Conservation (phyloP, 2,797 vertebrate genomes). For the Semotilus atromaculatus region DNA sequence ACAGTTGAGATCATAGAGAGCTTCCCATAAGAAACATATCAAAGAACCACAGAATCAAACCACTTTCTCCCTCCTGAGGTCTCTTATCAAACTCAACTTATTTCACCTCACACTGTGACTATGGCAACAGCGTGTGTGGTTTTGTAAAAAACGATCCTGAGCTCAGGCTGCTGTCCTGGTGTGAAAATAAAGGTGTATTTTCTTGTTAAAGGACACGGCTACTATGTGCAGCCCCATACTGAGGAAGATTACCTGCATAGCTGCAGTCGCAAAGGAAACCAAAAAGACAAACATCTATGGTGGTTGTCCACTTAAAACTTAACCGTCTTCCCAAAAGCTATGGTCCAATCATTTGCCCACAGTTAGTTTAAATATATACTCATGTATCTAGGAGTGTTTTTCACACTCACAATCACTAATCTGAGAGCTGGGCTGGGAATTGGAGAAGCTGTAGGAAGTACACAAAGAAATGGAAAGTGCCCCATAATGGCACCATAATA, state of each 20-base stretch:
- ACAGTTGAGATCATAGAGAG: background rate
- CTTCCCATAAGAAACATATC: background rate
- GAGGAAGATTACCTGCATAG: slow-evolving; percentile 1
- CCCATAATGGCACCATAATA: slow-evolving; percentile 38
- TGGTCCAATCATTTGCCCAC: background rate
- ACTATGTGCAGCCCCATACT: background rate
- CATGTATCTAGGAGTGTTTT: background rate
- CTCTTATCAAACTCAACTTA: slow-evolving; percentile 28
- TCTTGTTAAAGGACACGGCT: background rate
- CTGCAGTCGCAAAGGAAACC: background rate
- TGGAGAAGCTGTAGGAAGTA: background rate
- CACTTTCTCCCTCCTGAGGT: background rate
- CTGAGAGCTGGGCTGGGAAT: background rate
- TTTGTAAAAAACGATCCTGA: slow-evolving; percentile 9
- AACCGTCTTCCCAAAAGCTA: background rate
- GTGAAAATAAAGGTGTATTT: slow-evolving; percentile 12
- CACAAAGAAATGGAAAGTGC: slow-evolving; percentile 40
- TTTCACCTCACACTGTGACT: slow-evolving; percentile 27
- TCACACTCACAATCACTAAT: background rate
- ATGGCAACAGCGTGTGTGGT: slow-evolving; percentile 18
- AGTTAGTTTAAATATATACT: background rate
- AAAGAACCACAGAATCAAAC: background rate
- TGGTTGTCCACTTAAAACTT: background rate
- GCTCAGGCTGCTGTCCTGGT: slow-evolving; percentile 10
- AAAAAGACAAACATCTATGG: background rate